Evolutionary conservation across 2,797 vertebrate genomes (phyloP), one percentile per base, ranked within the genome.

Genomic region (Mormyrus hasselquistii): DNA sequence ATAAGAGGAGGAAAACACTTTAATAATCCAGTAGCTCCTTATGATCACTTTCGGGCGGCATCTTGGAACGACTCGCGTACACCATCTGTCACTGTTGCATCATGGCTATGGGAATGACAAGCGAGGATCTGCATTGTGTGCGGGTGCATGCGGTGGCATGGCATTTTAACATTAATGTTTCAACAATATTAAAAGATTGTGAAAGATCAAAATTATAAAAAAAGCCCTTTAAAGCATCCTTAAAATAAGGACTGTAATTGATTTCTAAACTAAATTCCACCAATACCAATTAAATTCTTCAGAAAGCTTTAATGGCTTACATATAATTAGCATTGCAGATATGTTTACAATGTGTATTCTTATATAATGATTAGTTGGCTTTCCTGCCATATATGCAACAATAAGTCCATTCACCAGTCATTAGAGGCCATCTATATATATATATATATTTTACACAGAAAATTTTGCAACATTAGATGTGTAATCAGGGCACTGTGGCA

Each of bases 51-150:
- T 85, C 87, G 76, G 90, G 86, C 55, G 85, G 9, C 76, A 2
- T 90, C 90, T 90, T 92, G 92, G 91, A 94, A 90, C 55, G 53
- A 19, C 2, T 93, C 90, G 93, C 90, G 88, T 89, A 69, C 89
- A 90, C 95, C 94, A 94, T 95, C 94, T 95, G 95, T 92, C 95
- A 89, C 52, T 89, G 91, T 90, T 91, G 89, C 79, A 87, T 82
- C 88, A 25, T 89, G 73, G 62, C 89, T 10, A 3, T 83, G 89
- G 89, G 73, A 34, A 89, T 38, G 79, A 14, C n/a, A 44, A 29
- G 55, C 12, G 49, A 2, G 53, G 82, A 10, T 83, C 41, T 47
- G 34, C n/a, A 89, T 25, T 50, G 52, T 57, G 44, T 25, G 22
- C 8, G 9, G 52, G 55, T 6, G 22, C 73, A 22, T 73, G 22